These are phyloP conservation scores for Apoderus coryli DNA, from an alignment of 2,888 invertebrate genomes.

Conservation along the genomic window DNA sequence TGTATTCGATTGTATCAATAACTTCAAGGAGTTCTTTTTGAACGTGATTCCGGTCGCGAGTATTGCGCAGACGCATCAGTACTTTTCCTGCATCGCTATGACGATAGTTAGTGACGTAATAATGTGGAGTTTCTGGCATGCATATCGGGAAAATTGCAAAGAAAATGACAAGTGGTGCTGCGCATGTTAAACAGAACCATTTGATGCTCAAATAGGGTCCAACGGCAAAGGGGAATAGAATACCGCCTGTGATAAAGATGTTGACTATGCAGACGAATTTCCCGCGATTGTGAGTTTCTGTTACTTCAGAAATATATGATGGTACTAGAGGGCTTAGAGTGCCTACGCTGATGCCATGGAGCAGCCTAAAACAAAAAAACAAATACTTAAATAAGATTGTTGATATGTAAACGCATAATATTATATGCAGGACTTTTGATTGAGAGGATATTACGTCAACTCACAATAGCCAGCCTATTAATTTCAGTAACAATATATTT, in stretches of 20 bases:
- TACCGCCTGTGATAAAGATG: constrained; percentile 17
- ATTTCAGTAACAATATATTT: no score
- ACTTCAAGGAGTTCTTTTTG: constrained; percentile 13
- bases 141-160: constrained; percentile 16
- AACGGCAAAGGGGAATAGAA: constrained; percentile 18
- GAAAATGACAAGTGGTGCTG: constrained; percentile 18
- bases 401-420: no score
- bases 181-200: constrained; percentile 17
- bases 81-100: constrained; percentile 45
- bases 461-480: no score
- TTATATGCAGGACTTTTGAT: no score
- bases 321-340: constrained; percentile 58
- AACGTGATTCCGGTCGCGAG: constrained; percentile 12
- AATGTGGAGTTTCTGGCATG: constrained; percentile 22
- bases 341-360: constrained; percentile 50
- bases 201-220: constrained; percentile 19
- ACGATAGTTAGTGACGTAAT: constrained; percentile 31
- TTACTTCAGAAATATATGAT: constrained; percentile 76
- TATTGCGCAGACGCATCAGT: constrained; percentile 14
- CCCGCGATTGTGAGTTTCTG: constrained; percentile 64
- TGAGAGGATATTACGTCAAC: no score
- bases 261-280: constrained; percentile 41
- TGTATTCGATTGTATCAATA: constrained; percentile 9
- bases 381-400: no score
- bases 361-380: constrained; percentile 26